Base-by-base conservation (phyloP, 2,888 invertebrate species). In the Ennomos fuscantarius region DNA sequence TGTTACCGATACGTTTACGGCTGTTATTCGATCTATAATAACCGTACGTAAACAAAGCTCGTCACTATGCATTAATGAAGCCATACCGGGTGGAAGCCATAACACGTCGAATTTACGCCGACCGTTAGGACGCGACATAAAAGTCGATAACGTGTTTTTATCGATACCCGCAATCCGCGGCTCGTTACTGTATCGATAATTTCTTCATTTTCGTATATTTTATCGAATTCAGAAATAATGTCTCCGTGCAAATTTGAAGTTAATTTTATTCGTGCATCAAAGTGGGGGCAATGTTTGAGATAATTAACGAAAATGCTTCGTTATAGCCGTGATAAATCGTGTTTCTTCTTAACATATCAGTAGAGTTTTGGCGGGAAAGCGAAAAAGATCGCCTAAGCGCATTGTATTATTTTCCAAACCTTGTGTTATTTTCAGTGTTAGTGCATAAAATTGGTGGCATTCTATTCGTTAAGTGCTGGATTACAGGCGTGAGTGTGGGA, bases 71-170 rank as follows among this genome's bases (percentile, higher is more conserved):
- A 72, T 77, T 86, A 85, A 88, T 87, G 83, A 87, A 88, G 87
- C 74, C 76, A 75, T 87, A 76, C 62, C 41, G 60, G 57, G 63
- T 62, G 63, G 77, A 78, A 68, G 70, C 76, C 64, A 78, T 89
- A 85, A 87, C 69, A 65, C 67, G 66, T 79, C 71, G 72, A 86
- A 86, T 88, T 88, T 88, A 88, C 83, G 73, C 67, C 75, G 70
- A 74, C 79, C 79, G 82, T 87, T 82, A 84, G 79, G 71, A 72
- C 57, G 57, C 70, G 67, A 74, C 79, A 81, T 87, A 83, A 87
- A 87, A 79, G 76, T 81, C 85, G 81, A 84, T 83, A 81, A 79
- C 66, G 71, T 72, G 71, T 82, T 87, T 87, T 88, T 87, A 87
- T 87, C 86, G 86, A 83, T 78, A 79, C 78, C 63, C 61, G 74